Base-by-base conservation (phyloP, 30 jellyfish, hydroid and myxozoan species). In the Aurelia aurita region DNA sequence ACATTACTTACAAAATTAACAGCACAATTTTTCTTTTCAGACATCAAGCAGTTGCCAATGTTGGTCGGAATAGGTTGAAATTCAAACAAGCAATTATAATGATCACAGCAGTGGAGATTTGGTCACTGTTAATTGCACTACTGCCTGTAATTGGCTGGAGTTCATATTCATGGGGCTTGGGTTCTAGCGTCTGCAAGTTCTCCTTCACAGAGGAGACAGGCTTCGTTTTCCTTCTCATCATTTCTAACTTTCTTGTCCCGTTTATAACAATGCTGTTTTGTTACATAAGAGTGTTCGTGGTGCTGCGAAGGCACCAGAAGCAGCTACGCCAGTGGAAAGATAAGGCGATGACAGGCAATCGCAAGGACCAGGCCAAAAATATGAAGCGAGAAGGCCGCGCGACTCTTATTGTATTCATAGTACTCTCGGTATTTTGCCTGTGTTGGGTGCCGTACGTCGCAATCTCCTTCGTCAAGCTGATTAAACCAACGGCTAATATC, bases 321-420 rank as follows among this genome's bases (percentile, higher is more conserved):
- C 88, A 74, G 72, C 84, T 85, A 58, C 55, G 58, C 76, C 67
- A 72, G 43, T 85, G 95, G 95, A 85, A 73, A 63, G 83, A 85
- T n/a, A 35, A 45, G 23, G 25, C 68, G 18, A 74, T 72, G 84
- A 47, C 84, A 0, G 83, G 67, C 12, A 74, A 66, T 68, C 63
- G 66, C 63, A 74, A 66, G 34, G 79, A 75, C 0, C 95, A 72
- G 46, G 89, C 88, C 19, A 74, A 74, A 49, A 74, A 44, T 61
- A 85, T 85, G 95, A 75, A 85, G 46, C 74, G 89, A 7, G 95
- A 85, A 85, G 85, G 95, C 73, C 83, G 95, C 27, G 89, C 95
- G 9, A 85, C 95, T 3, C 74, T 85, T n/a, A 39, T 85, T 49
- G 95, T 85, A 1, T 74, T 85, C 69, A 70, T 65, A 79, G 74